Base-by-base conservation (phyloP, 2,797 vertebrate genomes). In the Dicrostonyx torquatus region DNA sequence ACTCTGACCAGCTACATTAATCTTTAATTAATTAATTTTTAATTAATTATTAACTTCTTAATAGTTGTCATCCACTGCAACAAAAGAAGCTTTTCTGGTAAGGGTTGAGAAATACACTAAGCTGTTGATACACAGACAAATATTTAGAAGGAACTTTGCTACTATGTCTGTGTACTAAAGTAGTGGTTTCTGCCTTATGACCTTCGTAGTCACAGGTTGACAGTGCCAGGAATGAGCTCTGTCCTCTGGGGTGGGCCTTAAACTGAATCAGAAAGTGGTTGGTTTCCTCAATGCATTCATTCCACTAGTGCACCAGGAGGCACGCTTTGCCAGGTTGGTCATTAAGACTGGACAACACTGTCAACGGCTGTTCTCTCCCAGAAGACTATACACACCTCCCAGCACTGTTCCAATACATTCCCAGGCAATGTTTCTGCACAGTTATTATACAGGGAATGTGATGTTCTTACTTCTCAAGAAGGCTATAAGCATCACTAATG, bases 371-470 rank as follows among this genome's bases (percentile, higher is more conserved):
- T 48, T 84, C 29, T 48, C 12, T n/a, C 62, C 12, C 31, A 24
- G 18, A 3, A 15, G 31, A n/a, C 2, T n/a, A 24, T 31, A 50
- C 20, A 85, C 20, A 70, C 64, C 22, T 53, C 17, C 64, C 24
- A 37, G 45, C 20, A 26, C 20, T 45, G 70, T 77, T 90, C 96
- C 83, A 86, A n/a, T 58, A 73, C 1, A 45, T 9, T 92, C 43
- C 70, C 70, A 60, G 31, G 15, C 95, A 77, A 90, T 84, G 89
- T 83, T 91, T 95, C 80, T 75, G 58, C 18, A 89, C 15, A 82
- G 34, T 89, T 92, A 83, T 64, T 84, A n/a, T n/a, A n/a, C 90
- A 94, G 90, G 55, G 95, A 87, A 86, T 79, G n/a, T 73, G 43
- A 1, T 86, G 53, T 77, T 93, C 62, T 83, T 94, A 80, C 95